Base-by-base conservation (phyloP, 2,797 vertebrate genomes). In the Salmo trutta region DNA sequence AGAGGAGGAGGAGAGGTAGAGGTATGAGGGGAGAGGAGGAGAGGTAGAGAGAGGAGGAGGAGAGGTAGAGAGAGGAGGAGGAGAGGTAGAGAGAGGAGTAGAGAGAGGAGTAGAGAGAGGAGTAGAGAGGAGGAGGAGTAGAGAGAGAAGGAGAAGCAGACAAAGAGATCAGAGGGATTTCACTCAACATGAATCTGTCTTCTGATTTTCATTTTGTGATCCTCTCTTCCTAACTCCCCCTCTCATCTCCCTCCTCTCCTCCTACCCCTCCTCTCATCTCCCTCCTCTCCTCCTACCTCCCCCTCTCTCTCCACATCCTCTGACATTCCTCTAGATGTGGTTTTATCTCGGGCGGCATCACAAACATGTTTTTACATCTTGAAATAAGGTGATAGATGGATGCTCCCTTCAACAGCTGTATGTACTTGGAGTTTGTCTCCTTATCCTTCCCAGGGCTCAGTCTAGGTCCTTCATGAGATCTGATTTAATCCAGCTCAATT, bases 381-480 rank as follows among this genome's bases (percentile, higher is more conserved):
- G 54, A n/a, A 56, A 0, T 0, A 1, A 7, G 67, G 53, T 53
- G 69, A 31, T 56, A 27, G 2, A 71, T 53, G 73, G 33, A 47
- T 74, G 7, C 17, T 79, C 54, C 71, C 62, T 74, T 47, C 77
- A 75, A 81, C 75, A 76, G 51, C 73, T 59, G 75, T 21, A 36
- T 41, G 69, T 83, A 31, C 33, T 75, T 24, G 74, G 77, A 71
- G 12, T 74, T 76, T 74, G 5, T 54, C 16, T 54, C 41, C 33
- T 82, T 3, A 78, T 86, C 67, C 24, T 67, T 69, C 27, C 29
- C 66, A 19, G 12, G 29, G 27, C 66, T 80, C 75, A 29, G 47
- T 59, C 54, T 56, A 19, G 19, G 16, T 66, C 76, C 84, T 75
- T 83, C 72, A 85, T 85, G 81, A 77, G 68, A 69, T 71, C 77